phyloP scores from a whole-genome alignment of 2,888 invertebrate species.

The Leucania comma region DNA sequence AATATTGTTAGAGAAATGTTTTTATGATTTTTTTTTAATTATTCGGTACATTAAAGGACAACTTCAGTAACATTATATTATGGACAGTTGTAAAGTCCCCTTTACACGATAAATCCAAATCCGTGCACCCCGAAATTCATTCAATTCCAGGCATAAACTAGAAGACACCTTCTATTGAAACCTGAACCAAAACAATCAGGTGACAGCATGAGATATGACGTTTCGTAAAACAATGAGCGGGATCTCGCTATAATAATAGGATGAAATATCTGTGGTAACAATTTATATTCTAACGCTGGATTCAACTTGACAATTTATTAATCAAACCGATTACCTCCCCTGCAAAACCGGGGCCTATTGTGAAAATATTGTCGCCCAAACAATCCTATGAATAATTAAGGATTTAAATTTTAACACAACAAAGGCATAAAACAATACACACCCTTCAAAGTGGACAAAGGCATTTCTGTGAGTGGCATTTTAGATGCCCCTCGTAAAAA shows the following conservation, averaged over 20 bases:
- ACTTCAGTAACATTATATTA: not conserved
- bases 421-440: constrained; percentile 90
- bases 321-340: constrained; percentile 90
- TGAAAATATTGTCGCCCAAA: constrained; percentile 90
- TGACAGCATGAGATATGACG: constrained; percentile 89
- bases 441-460: constrained; percentile 88
- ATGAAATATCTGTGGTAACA: constrained; percentile 90
- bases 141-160: constrained; percentile 69
- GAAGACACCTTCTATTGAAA: constrained; percentile 75
- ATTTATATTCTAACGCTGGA: constrained; percentile 90
- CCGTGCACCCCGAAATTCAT: constrained; percentile 63
- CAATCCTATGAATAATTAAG: constrained; percentile 91
- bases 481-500: constrained; percentile 80
- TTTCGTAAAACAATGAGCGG: constrained; percentile 90
- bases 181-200: constrained; percentile 86
- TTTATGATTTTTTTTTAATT: no score
- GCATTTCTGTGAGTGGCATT: constrained; percentile 86
- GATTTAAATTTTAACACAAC: constrained; percentile 90
- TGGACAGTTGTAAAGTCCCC: not conserved
- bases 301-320: constrained; percentile 91
- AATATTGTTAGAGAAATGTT: no score
- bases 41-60: not conserved
- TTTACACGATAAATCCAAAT: constrained; percentile 42
- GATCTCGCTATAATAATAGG: constrained; percentile 86
- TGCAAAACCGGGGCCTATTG: constrained; percentile 86